phyloP scores from a whole-genome alignment of 2,797 vertebrate species.

The Gadopsis marmoratus region DNA sequence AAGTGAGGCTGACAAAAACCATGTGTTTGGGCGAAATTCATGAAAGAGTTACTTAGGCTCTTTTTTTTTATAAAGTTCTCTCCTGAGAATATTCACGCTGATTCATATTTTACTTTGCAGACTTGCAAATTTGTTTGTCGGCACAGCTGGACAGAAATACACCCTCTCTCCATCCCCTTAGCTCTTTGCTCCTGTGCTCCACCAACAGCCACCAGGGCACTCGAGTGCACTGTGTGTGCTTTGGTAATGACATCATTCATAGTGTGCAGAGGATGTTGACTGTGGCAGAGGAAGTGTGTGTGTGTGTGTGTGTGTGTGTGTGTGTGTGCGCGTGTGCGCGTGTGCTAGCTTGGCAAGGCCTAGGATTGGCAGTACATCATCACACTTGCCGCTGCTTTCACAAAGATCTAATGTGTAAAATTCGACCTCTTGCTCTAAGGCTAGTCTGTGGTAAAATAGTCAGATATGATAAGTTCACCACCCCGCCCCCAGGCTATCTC shows the following conservation, averaged over 20 bases:
- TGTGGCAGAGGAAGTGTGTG: conserved; percentile 59
- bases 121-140: conserved; percentile 11
- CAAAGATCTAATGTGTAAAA: neutral
- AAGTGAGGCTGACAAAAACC: neutral
- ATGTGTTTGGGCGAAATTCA: neutral
- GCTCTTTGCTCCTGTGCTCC: conserved; percentile 16
- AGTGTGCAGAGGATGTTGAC: conserved; percentile 61
- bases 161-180: conserved; percentile 11
- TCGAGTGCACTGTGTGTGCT: conserved; percentile 34
- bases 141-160: conserved; percentile 27
- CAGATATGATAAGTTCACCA: neutral
- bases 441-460: neutral
- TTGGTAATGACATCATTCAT: conserved; percentile 64
- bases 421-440: neutral
- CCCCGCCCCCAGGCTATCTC: neutral
- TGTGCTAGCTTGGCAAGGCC: conserved; percentile 34
- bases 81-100: neutral
- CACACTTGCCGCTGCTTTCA: conserved; percentile 17
- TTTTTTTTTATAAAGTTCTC: too few species aligned
- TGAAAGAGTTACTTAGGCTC: conserved; percentile 1
- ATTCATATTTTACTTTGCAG: neutral
- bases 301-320: conserved; percentile 57
- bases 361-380: conserved; percentile 42
- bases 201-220: conserved; percentile 11
- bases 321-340: conserved; percentile 57